Percentiles rank a stretch among this genome's conserved stretches.
phyloP scores from a whole-genome alignment of 2,113 vertebrate species.

The Balaeniceps rex region DNA sequence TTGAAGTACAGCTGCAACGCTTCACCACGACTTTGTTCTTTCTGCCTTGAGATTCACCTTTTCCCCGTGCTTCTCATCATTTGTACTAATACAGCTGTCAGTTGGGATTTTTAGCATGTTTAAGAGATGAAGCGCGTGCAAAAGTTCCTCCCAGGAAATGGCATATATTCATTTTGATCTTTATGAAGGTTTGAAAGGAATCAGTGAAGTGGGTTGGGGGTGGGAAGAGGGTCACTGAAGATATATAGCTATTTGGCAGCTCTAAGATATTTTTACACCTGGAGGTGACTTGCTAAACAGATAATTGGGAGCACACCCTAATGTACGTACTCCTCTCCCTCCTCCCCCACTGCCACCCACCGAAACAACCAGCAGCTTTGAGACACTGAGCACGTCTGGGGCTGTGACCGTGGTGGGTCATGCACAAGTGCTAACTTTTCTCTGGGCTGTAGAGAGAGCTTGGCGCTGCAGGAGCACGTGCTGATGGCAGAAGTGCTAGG shows the following conservation, averaged over 20 bases:
- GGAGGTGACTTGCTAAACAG: not conserved
- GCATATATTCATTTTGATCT: conserved; percentile 46
- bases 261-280: not conserved
- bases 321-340: not conserved
- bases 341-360: not conserved
- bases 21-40: not conserved
- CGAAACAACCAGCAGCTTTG: not conserved
- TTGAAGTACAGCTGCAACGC: not conserved
- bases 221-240: not conserved
- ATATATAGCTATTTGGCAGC: not conserved
- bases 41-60: conserved; percentile 17
- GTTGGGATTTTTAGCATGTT: conserved; percentile 39
- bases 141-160: conserved; percentile 42
- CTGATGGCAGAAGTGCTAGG: not conserved
- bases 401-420: not conserved
- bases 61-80: not conserved
- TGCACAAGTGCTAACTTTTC: not conserved
- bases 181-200: conserved; percentile 32
- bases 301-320: not conserved
- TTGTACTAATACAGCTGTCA: conserved; percentile 35
- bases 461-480: not conserved
- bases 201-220: not conserved
- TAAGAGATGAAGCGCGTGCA: conserved; percentile 47
- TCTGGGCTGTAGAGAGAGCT: not conserved
- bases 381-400: not conserved